phyloP scores from a whole-genome alignment of 1,140 invertebrate species.

The Drosophila pachea region DNA sequence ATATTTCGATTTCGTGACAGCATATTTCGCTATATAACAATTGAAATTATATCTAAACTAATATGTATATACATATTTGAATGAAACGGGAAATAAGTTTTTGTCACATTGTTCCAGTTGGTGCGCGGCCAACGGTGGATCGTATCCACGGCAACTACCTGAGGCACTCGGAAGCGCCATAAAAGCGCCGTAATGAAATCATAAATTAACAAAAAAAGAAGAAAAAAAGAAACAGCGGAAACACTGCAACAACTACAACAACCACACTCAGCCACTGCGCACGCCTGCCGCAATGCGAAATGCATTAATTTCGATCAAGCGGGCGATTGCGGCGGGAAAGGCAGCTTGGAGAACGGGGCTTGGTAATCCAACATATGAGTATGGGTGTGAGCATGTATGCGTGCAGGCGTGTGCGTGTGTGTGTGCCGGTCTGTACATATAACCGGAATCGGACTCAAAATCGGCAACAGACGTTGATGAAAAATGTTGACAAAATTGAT shows the following conservation, averaged over 20 bases:
- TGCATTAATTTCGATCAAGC: conserved; percentile 62
- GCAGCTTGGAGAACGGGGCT: conserved; percentile 35
- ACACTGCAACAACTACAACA: conserved; percentile 35
- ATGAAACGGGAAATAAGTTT: background rate
- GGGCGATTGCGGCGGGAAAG: conserved; percentile 12
- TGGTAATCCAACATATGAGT: conserved; percentile 42
- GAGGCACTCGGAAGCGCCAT: conserved; percentile 73
- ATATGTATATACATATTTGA: background rate
- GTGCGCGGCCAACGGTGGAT: conserved; percentile 31
- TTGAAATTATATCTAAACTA: too few relatives aligned
- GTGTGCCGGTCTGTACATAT: too few relatives aligned
- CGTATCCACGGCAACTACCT: conserved; percentile 58
- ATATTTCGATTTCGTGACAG: too few relatives aligned
- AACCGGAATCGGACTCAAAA: conserved; percentile 50
- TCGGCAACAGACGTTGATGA: conserved; percentile 29
- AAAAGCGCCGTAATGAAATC: conserved; percentile 73
- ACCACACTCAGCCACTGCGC: conserved; percentile 38
- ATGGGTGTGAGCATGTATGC: too few relatives aligned
- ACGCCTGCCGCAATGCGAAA: conserved; percentile 67
- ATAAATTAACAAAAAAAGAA: conserved; percentile 58
- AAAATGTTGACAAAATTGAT: conserved; percentile 70
- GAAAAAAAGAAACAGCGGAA: conserved; percentile 45
- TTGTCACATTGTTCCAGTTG: conserved; percentile 22
- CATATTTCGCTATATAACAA: background rate
- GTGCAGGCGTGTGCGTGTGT: too few relatives aligned